Conservation (phyloP, 2,888 invertebrate species). For the Nectonema munidae region DNA sequence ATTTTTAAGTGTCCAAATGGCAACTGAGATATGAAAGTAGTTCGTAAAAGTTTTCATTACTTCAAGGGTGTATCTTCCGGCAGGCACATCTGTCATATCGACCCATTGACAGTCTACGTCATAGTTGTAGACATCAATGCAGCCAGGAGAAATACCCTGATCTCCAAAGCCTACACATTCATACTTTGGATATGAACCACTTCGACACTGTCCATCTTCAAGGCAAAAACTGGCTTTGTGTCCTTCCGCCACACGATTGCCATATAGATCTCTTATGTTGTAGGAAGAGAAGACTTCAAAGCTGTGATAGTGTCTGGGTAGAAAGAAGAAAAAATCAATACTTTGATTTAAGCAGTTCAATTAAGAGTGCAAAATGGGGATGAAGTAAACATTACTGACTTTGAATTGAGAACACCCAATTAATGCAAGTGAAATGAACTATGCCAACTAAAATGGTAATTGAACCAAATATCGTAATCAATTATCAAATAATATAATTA, state of each 20-base stretch:
- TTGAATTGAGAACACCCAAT: too few relatives aligned
- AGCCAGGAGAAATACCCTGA: constrained; percentile 9
- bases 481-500: too few relatives aligned
- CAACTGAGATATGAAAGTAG: too few relatives aligned
- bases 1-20: too few relatives aligned
- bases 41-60: too few relatives aligned
- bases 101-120: constrained; percentile 11
- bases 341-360: too few relatives aligned
- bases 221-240: constrained; percentile 12
- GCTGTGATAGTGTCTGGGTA: constrained; percentile 7
- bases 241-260: not conserved
- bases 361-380: too few relatives aligned
- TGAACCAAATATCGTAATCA: too few relatives aligned
- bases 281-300: constrained; percentile 10
- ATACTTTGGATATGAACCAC: not conserved
- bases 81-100: constrained; percentile 1
- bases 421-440: too few relatives aligned
- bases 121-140: constrained; percentile 9
- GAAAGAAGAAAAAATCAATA: too few relatives aligned
- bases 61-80: not conserved
- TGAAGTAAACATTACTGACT: too few relatives aligned
- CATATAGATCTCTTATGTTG: not conserved
- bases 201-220: constrained; percentile 7
- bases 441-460: too few relatives aligned
- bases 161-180: constrained; percentile 1